These are phyloP conservation scores for Chymomyza caudatula DNA, from an alignment of 2,888 invertebrate genomes.

Conservation along the genomic window DNA sequence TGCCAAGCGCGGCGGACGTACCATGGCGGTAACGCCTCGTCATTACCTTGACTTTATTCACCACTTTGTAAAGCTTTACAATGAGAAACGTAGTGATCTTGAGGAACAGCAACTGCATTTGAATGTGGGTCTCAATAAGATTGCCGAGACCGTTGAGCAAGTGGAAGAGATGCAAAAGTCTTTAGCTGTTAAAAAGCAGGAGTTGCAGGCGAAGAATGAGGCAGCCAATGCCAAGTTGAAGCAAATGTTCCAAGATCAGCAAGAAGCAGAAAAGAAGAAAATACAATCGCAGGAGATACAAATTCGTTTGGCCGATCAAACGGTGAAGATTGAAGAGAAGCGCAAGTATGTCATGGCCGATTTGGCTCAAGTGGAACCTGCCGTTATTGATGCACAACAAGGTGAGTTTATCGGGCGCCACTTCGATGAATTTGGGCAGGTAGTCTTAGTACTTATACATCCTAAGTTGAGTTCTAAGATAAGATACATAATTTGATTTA, in stretches of 20 bases:
- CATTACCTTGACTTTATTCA: conserved; percentile 99
- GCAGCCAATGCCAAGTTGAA: conserved; percentile 99
- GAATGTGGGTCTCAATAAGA: conserved; percentile 98
- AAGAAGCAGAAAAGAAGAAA: conserved; percentile 99
- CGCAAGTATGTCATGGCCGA: conserved; percentile 96
- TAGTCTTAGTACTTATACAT: not conserved
- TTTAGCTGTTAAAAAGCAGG: conserved; percentile 96
- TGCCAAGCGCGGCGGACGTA: conserved; percentile 93
- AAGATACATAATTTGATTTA: conserved; percentile 18
- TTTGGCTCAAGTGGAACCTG: conserved; percentile 98
- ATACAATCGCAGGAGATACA: conserved; percentile 98
- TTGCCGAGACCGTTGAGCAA: conserved; percentile 99
- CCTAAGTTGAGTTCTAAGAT: not conserved
- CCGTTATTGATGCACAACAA: conserved; percentile 98
- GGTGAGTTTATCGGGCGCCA: conserved; percentile 80
- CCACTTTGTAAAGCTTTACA: conserved; percentile 98
- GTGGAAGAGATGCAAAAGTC: conserved; percentile 99
- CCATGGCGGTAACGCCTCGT: conserved; percentile 98
- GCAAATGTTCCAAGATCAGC: conserved; percentile 99
- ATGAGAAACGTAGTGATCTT: conserved; percentile 97
- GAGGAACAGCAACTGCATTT: conserved; percentile 99
- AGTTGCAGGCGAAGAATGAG: conserved; percentile 97
- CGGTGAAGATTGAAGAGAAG: conserved; percentile 95
- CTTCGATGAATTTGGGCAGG: not conserved
- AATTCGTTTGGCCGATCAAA: conserved; percentile 89